phyloP scores from a whole-genome alignment of 2,797 vertebrate genomes.

The Otus scops region DNA sequence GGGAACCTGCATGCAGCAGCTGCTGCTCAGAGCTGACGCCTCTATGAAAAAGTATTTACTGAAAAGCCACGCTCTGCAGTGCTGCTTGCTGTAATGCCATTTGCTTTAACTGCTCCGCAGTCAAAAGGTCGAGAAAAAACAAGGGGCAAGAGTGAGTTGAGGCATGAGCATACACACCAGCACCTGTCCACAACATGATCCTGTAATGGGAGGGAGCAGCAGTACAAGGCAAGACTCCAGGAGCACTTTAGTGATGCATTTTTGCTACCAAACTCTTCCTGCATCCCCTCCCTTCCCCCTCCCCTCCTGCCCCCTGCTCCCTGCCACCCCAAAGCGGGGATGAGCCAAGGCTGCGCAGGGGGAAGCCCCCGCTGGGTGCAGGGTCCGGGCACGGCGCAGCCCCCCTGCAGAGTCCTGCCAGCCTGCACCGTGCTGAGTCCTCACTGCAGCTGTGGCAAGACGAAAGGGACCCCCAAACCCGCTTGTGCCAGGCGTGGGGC shows the following conservation, averaged over 20 bases:
- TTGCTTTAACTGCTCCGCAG: background rate
- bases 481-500: background rate
- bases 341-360: accelerated
- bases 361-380: background rate
- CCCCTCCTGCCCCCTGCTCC: background rate
- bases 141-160: background rate
- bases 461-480: accelerated
- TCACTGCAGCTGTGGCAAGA: accelerated
- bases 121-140: background rate
- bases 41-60: background rate
- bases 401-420: background rate
- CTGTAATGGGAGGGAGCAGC: accelerated
- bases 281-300: background rate
- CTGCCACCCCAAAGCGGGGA: background rate
- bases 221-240: background rate
- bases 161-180: accelerated
- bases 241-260: background rate
- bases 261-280: background rate
- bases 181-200: accelerated
- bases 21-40: background rate
- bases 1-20: accelerated
- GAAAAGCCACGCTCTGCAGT: background rate
- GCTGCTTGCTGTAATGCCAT: background rate
- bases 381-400: accelerated
- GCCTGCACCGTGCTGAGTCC: accelerated